Base-by-base conservation (phyloP, 2,888 invertebrate species). In the Ornithoptera alexandrae region DNA sequence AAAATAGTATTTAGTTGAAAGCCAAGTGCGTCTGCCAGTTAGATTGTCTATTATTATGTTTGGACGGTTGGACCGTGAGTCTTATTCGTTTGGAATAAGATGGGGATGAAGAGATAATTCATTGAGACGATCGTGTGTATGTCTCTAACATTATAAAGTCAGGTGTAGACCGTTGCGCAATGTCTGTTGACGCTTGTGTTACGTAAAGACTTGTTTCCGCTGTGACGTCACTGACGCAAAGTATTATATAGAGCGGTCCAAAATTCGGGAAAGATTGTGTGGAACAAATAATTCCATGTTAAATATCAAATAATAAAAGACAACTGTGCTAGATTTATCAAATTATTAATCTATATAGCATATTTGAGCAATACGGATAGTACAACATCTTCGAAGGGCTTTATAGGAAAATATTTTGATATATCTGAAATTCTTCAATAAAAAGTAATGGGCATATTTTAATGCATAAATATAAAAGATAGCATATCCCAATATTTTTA, bases 11-110 rank as follows among this genome's bases (percentile, higher is more conserved):
- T 85, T 81, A 80, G 85, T 86, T 82, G 84, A 82, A 79, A 84
- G 91, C 90, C 90, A 91, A 90, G 79, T 84, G 77, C 81, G 80
- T 81, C 80, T 90, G 90, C 87, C 90, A 90, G 87, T 81, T 76
- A 79, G 76, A 78, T 76, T 78, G 78, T 76, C 86, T 89, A 90
- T 90, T 89, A 87, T 90, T 90, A 81, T 76, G 79, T 78, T 75
- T 73, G 74, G 76, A 75, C 75, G 75, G 76, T 72, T 71, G 76
- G 71, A 86, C 79, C 81, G 74, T 84, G 78, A 78, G 81, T 82
- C 77, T 75, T 86, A 81, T 76, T 71, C 36, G 64, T 4, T 42
- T 39, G 68, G 46, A 60, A 61, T 60, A 65, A 56, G 58, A 57
- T 20, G 22, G 50, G 56, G 65, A 56, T 46, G 58, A 30, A 58